phyloP scores from a whole-genome alignment of 2,113 vertebrate genomes.

The Ochotona curzoniae region DNA sequence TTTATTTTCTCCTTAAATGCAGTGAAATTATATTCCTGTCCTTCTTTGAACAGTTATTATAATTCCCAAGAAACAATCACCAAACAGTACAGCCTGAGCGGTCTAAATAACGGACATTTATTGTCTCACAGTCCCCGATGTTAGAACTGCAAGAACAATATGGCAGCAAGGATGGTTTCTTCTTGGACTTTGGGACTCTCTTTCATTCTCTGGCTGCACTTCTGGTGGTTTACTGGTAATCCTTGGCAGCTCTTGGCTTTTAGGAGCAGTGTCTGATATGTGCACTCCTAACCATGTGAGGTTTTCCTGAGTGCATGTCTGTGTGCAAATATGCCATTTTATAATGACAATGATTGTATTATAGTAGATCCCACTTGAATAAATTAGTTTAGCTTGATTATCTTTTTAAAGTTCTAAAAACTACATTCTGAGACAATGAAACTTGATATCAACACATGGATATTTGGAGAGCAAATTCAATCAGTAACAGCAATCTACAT shows the following conservation, averaged over 20 bases:
- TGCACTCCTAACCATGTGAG: background rate
- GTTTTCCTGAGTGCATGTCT: background rate
- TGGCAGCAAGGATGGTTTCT: background rate
- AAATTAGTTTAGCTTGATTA: background rate
- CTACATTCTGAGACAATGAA: background rate
- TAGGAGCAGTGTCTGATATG: background rate
- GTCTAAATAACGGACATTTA: background rate
- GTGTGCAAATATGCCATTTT: background rate
- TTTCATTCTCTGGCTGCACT: background rate
- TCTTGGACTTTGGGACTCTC: background rate
- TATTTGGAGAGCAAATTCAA: background rate
- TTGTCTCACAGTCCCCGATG: background rate
- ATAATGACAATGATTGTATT: background rate
- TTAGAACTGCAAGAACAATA: background rate
- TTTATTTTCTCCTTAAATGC: slow-evolving; percentile 15
- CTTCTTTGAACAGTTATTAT: background rate
- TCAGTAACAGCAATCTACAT: background rate
- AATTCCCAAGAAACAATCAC: background rate
- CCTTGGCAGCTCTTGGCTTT: background rate
- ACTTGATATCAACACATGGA: background rate
- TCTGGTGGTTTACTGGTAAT: background rate
- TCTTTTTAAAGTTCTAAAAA: background rate
- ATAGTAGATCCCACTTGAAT: background rate
- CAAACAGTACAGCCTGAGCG: background rate
- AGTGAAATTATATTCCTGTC: background rate